Evolutionary conservation across 2,113 vertebrate species (phyloP), one percentile per base, ranked within the genome.

Genomic region (Accipiter virgatus): DNA sequence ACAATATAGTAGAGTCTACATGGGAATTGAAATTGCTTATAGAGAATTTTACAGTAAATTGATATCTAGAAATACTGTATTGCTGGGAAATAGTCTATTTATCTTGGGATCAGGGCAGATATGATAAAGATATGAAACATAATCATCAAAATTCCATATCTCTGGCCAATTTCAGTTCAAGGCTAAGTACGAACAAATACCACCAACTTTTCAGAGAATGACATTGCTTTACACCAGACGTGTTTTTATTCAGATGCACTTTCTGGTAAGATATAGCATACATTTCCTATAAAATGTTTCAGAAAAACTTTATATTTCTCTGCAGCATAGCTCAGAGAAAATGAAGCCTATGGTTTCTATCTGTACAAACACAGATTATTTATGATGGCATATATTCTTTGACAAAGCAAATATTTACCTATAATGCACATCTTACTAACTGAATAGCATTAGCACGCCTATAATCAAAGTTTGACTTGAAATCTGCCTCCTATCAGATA

Each of bases 11-110:
- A 65, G 32, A 93, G 67, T 85, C 73, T 86, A 83, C 50, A 50
- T 78, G n/a, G 93, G 70, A 94, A 94, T 18, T 95, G 74, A 94
- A 97, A 94, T 93, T 82, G 62, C 83, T 86, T 94, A 94, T 80
- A 89, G 67, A 96, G 91, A 94, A 89, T 95, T 62, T 84, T 93
- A 78, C 48, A 85, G 86, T 96, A 97, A 97, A 97, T 96, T 96
- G 93, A 80, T 87, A 72, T 40, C 53, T 48, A 77, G 96, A 40
- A 55, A 85, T 73, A 58, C 36, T 58, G 36, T 70, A 80, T 96
- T 89, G 27, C 56, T 87, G 56, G 77, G 65, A 95, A 95, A 88
- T 79, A 48, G 25, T 92, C 72, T 95, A 25, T 95, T 96, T 94
- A 86, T 93, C 85, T 88, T 68, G 56, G 48, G 83, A 96, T 96